phyloP scores from a whole-genome alignment of 2,888 invertebrate species.

The Melanargia galathea region DNA sequence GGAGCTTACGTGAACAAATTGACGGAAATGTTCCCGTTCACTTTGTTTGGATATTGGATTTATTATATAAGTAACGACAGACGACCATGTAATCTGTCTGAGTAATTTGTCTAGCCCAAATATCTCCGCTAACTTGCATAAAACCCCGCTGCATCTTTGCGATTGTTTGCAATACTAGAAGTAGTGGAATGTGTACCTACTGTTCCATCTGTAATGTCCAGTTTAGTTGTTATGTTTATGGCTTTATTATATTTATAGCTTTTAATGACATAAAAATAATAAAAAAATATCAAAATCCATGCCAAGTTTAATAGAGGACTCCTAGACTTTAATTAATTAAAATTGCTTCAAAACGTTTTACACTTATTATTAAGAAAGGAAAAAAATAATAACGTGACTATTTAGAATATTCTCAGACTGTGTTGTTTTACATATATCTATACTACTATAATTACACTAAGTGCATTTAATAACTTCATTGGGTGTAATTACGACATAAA shows the following conservation, averaged over 20 bases:
- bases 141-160: neutral
- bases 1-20: constrained; percentile 61
- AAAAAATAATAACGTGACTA: neutral
- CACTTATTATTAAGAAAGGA: neutral
- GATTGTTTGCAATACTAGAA: neutral
- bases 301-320: too few species aligned
- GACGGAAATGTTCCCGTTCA: constrained; percentile 60
- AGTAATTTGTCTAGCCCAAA: constrained; percentile 20
- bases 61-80: constrained; percentile 24
- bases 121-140: neutral
- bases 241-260: too few species aligned
- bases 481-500: constrained; percentile 21
- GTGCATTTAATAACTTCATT: constrained; percentile 23
- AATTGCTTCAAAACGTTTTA: neutral
- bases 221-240: too few species aligned
- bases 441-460: constrained; percentile 4
- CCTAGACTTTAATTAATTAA: neutral
- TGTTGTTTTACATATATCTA: neutral
- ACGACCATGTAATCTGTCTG: constrained; percentile 18
- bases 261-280: too few species aligned
- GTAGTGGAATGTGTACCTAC: too few species aligned
- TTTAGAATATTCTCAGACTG: neutral
- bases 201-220: too few species aligned
- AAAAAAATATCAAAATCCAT: too few species aligned
- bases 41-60: constrained; percentile 35